phyloP scores from a whole-genome alignment of 2,113 vertebrate genomes.

The Halcyon malimbica region DNA sequence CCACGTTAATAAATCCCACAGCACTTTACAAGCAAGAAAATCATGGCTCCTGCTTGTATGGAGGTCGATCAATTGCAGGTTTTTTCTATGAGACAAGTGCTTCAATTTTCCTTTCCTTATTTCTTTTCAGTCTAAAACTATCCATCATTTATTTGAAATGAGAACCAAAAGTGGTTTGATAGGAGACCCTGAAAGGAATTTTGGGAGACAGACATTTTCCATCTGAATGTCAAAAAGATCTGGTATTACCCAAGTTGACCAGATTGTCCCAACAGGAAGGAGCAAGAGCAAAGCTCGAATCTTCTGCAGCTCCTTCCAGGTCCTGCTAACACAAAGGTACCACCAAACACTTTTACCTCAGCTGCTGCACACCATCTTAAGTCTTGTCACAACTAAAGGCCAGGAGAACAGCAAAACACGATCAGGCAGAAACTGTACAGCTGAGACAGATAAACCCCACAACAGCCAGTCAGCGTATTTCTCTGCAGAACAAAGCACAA shows the following conservation, averaged over 20 bases:
- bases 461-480: neutral
- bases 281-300: neutral
- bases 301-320: neutral
- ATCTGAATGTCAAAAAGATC: neutral
- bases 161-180: neutral
- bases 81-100: neutral
- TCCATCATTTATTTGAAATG: neutral
- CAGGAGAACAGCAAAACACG: neutral
- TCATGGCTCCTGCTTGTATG: neutral
- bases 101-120: neutral
- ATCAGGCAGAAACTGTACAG: neutral
- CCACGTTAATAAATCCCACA: neutral
- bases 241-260: neutral
- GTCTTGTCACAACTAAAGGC: neutral
- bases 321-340: neutral
- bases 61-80: neutral
- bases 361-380: neutral
- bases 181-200: neutral
- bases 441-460: neutral
- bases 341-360: neutral
- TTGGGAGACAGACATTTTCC: neutral
- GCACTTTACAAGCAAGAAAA: neutral
- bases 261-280: neutral
- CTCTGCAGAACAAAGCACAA: neutral
- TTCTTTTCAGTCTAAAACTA: neutral